Base-by-base conservation (phyloP, 2,113 vertebrate species). In the Peromyscus leucopus region DNA sequence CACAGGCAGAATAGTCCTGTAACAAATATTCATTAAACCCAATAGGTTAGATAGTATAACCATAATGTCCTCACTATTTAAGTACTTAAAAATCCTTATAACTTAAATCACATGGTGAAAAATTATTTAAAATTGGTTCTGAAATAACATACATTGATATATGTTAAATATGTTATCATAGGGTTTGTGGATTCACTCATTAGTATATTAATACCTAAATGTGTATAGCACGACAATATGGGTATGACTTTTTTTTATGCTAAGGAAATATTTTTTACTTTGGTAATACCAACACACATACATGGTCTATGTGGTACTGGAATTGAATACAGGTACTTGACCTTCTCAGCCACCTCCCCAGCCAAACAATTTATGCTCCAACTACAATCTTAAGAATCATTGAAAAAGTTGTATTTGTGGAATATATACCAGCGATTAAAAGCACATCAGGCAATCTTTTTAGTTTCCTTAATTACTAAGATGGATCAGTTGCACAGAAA, bases 11-110 rank as follows among this genome's bases (percentile, higher is more conserved):
- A 39, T 63, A 92, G 42, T 87, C 86, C 12, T 90, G 15, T 61
- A 93, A 89, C 67, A 92, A 92, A 82, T 76, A 94, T 71, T 67
- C 4, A 67, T 95, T 87, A 74, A 72, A 39, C 36, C 5, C 7
- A 78, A 78, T 87, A 94, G 51, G 75, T 86, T 10, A 61, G 78
- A 63, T 12, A 71, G 7, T 24, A 59, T 59, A 82, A 7, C 9
- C 19, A 7, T 5, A 42, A 87, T 93, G 42, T 59, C 26, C 8
- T 7, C 71, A 55, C 8, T 83, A 15, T 74, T 74, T 85, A 36
- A 36, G 57, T 4, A 95, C 65, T 63, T 79, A 55, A n/a, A 95
- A 46, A 83, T 84, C 33, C 72, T 21, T 31, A 51, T 4, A 91
- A 78, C 75, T 83, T 76, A 88, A 93, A 90, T 28, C 33, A 16